Evolutionary conservation across 2,797 vertebrate genomes (phyloP).

Genomic region (Rhinogobio ventralis): DNA sequence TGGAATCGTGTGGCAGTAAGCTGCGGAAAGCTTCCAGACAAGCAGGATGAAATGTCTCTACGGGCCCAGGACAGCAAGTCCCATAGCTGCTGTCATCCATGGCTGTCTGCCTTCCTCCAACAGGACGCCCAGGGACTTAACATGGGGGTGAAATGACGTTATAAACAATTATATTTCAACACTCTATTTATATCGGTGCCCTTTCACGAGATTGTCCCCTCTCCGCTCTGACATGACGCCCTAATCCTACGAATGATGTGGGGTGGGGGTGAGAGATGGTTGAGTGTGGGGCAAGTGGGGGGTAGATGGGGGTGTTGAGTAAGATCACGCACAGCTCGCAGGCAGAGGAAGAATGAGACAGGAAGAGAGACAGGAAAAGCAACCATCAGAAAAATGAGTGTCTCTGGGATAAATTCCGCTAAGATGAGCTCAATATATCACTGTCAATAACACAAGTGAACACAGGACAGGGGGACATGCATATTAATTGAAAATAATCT

Average conservation of each 20-base stretch:
- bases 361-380: slow-evolving; percentile 70
- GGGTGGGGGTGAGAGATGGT: slow-evolving; percentile 65
- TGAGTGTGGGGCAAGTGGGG: slow-evolving; percentile 44
- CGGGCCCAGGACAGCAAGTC: slow-evolving; percentile 75
- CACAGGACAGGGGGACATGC: slow-evolving; percentile 88
- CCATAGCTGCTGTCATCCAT: slow-evolving; percentile 89
- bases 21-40: slow-evolving; percentile 42
- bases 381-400: slow-evolving; percentile 91
- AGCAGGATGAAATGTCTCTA: slow-evolving; percentile 63
- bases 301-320: slow-evolving; percentile 33
- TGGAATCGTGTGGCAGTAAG: slow-evolving; percentile 26
- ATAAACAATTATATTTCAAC: slow-evolving; percentile 91
- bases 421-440: slow-evolving; percentile 97
- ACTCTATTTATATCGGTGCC: slow-evolving; percentile 87
- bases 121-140: slow-evolving; percentile 82
- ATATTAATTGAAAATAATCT: slow-evolving; percentile 99
- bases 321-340: slow-evolving; percentile 46
- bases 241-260: slow-evolving; percentile 80
- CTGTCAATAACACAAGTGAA: slow-evolving; percentile 90
- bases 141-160: slow-evolving; percentile 82
- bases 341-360: slow-evolving; percentile 41
- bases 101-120: slow-evolving; percentile 89
- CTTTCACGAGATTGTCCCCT: slow-evolving; percentile 83
- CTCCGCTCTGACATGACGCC: slow-evolving; percentile 80
- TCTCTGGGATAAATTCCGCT: slow-evolving; percentile 89